These are phyloP conservation scores for Drosophila barbarae DNA, from an alignment of 2,888 invertebrate genomes.

Conservation along the genomic window DNA sequence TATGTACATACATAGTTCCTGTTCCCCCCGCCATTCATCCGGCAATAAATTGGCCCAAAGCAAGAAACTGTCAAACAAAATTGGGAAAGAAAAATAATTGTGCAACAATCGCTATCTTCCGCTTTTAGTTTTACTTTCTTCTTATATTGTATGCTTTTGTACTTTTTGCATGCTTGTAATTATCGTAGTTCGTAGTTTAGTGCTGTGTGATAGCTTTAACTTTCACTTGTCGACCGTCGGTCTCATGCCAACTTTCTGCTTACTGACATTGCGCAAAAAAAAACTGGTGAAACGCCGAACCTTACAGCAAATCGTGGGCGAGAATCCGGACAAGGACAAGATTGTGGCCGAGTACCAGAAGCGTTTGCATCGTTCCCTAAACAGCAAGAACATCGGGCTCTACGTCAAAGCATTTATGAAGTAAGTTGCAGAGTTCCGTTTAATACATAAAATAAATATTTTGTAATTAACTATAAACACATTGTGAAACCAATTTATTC, in stretches of 20 bases:
- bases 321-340: constrained; percentile 85
- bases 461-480: background rate
- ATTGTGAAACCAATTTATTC: background rate
- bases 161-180: constrained; percentile 42
- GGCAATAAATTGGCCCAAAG: constrained; percentile 49
- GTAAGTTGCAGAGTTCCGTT: constrained; percentile 81
- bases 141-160: constrained; percentile 28
- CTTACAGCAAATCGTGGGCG: constrained; percentile 82
- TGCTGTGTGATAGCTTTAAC: constrained; percentile 1
- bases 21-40: constrained; percentile 25
- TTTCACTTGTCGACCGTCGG: constrained; percentile 1
- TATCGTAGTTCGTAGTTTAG: constrained; percentile 9
- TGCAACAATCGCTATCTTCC: constrained; percentile 2
- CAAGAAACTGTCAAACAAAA: constrained; percentile 12
- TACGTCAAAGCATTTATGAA: constrained; percentile 91
- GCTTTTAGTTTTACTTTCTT: constrained; percentile 19
- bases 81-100: constrained; percentile 11
- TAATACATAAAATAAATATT: background rate
- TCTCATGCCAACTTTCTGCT: constrained; percentile 44
- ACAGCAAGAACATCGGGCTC: constrained; percentile 89
- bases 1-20: constrained; percentile 49
- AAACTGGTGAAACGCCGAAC: constrained; percentile 28
- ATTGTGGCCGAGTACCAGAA: constrained; percentile 88
- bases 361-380: constrained; percentile 86
- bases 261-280: constrained; percentile 40